Base-by-base conservation (phyloP, 2,888 invertebrate genomes). In the Drosophila tripunctata region DNA sequence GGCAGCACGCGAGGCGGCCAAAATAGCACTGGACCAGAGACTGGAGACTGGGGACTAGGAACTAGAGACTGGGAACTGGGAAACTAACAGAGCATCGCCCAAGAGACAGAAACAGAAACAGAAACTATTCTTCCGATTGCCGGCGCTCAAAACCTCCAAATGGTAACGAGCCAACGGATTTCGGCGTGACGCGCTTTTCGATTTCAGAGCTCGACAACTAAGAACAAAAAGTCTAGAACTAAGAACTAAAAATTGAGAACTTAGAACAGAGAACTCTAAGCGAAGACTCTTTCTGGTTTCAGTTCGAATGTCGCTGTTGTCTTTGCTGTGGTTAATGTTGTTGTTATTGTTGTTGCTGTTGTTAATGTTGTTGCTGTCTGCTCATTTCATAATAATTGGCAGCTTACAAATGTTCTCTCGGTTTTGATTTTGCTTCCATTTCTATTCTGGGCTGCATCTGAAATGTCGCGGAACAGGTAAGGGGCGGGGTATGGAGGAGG, bases 101-200 rank as follows among this genome's bases (percentile, higher is more conserved):
- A 54, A 45, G 22, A 67, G 58, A 61, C 68, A 45, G 55, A 57
- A 60, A 35, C 60, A 45, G 22, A 67, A 55, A 61, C 68, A 45
- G 55, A 57, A 60, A 35, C 60, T 51, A 60, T 68, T 74, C 79
- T 79, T 68, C 74, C 74, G 74, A 76, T 68, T 68, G 78, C 78
- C 74, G 82, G 75, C 78, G 80, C 82, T 84, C 67, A n/a, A 61
- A 43, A 62, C 67, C 60, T 78, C 67, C 50, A 75, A 80, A 80
- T 84, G 84, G 85, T 85, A 81, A 81, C 82, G 72, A 81, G 82
- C 63, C 68, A 69, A 60, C 60, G 72, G 73, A 85, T 69, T 76
- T 85, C 85, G 75, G 83, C 76, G 83, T 81, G 81, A 85, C 86
- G 81, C 83, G 82, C 76, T 78, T 81, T 81, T 76, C 63, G 82